phyloP scores from a whole-genome alignment of 2,888 invertebrate species.

The Eledona agricola region DNA sequence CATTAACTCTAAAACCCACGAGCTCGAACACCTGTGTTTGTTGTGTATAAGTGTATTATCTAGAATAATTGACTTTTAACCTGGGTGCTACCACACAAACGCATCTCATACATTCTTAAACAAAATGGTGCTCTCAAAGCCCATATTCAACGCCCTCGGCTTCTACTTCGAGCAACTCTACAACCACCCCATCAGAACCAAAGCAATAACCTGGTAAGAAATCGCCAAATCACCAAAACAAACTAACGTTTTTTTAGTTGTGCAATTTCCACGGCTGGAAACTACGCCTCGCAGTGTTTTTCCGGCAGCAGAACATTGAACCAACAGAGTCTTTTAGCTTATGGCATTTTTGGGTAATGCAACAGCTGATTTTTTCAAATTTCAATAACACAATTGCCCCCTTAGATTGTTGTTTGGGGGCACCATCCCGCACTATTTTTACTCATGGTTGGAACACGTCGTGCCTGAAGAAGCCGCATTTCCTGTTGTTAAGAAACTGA shows the following conservation, averaged over 20 bases:
- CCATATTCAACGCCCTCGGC: conserved; percentile 73
- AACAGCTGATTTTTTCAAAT: too few species aligned
- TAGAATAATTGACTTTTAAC: conserved; percentile 30
- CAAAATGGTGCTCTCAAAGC: conserved; percentile 75
- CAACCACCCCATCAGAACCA: conserved; percentile 78
- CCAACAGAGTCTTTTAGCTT: conserved; percentile 75
- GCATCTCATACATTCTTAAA: too few species aligned
- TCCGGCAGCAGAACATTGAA: conserved; percentile 71
- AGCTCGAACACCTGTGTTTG: too few species aligned
- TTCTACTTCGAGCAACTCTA: conserved; percentile 80
- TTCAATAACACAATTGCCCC: too few species aligned
- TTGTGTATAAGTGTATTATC: too few species aligned
- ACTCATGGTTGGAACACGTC: conserved; percentile 69
- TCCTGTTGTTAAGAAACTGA: conserved; percentile 67
- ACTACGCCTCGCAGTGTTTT: conserved; percentile 76
- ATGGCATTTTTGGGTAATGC: conserved; percentile 77
- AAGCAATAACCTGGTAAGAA: conserved; percentile 79
- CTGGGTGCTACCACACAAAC: conserved; percentile 2
- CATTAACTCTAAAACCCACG: too few species aligned
- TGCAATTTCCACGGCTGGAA: conserved; percentile 75
- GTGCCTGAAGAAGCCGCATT: conserved; percentile 67
- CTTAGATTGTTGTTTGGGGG: conserved; percentile 82
- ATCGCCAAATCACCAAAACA: conserved; percentile 18
- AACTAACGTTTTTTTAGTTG: conserved; percentile 71
- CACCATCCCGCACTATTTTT: conserved; percentile 81